phyloP scores from a whole-genome alignment of 2,888 invertebrate genomes.

The Campoplex nolae region DNA sequence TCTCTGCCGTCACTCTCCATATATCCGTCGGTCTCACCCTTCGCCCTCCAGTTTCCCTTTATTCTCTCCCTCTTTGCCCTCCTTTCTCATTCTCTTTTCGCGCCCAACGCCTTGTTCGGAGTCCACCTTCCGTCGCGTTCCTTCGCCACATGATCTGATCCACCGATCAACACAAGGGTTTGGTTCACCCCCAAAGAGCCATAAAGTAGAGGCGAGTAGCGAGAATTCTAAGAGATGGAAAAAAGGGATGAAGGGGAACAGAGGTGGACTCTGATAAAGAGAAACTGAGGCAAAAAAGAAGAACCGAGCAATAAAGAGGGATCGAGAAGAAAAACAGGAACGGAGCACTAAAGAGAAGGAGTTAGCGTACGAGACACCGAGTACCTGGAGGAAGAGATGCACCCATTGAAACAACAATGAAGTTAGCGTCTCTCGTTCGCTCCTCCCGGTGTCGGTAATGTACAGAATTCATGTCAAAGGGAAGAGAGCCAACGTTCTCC shows the following conservation, averaged over 20 bases:
- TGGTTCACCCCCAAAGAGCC: conserved; percentile 45
- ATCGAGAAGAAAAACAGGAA: neutral
- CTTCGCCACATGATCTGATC: conserved; percentile 74
- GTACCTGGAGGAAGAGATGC: conserved; percentile 34
- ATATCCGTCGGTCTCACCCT: neutral
- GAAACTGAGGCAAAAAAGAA: conserved; percentile 67
- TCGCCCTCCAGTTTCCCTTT: neutral
- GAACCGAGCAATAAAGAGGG: conserved; percentile 52
- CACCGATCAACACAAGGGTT: conserved; percentile 69
- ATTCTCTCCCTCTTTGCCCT: conserved; percentile 13
- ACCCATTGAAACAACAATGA: conserved; percentile 83
- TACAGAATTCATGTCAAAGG: conserved; percentile 81
- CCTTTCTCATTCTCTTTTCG: conserved; percentile 18
- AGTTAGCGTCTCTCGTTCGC: conserved; percentile 80
- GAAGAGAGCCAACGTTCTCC: conserved; percentile 40
- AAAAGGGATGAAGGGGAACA: conserved; percentile 30
- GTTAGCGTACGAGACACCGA: conserved; percentile 2
- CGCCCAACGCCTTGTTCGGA: conserved; percentile 31
- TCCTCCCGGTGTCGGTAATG: conserved; percentile 81
- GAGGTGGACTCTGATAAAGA: conserved; percentile 46
- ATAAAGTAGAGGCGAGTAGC: conserved; percentile 9
- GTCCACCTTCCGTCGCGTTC: conserved; percentile 34
- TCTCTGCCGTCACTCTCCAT: neutral
- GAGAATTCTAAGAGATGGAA: conserved; percentile 59
- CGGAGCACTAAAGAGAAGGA: neutral